Conservation (phyloP, 2,888 invertebrate genomes). For the Lithodes maja region DNA sequence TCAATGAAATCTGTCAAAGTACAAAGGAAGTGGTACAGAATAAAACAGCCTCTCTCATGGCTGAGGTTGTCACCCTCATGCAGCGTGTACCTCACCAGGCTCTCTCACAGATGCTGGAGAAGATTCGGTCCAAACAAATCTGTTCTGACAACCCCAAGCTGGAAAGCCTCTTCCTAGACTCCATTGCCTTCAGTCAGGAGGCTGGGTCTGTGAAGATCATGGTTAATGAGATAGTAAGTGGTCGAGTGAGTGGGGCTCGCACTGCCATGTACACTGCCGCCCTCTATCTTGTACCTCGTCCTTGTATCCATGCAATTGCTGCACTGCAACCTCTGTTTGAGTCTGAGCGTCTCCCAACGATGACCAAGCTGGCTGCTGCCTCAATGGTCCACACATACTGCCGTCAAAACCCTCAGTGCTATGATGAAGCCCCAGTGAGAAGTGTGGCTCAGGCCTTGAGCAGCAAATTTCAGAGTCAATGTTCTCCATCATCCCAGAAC, state of each 20-base stretch:
- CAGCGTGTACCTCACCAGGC: slow-evolving; percentile 34
- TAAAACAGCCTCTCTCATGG: slow-evolving; percentile 31
- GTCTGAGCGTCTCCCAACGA: not conserved
- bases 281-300: slow-evolving; percentile 48
- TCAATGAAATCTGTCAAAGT: slow-evolving; percentile 43
- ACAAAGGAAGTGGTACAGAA: slow-evolving; percentile 26
- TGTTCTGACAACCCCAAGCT: slow-evolving; percentile 35
- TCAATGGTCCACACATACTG: slow-evolving; percentile 55
- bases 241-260: slow-evolving; percentile 27
- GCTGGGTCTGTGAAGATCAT: slow-evolving; percentile 45
- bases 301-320: slow-evolving; percentile 31
- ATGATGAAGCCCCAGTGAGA: slow-evolving; percentile 30
- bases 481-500: slow-evolving; percentile 20
- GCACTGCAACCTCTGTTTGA: slow-evolving; percentile 47
- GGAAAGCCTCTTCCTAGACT: slow-evolving; percentile 47
- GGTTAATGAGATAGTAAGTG: slow-evolving; percentile 44
- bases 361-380: slow-evolving; percentile 45
- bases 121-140: slow-evolving; percentile 34
- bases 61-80: slow-evolving; percentile 22
- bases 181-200: slow-evolving; percentile 50
- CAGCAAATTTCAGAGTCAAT: slow-evolving; percentile 23
- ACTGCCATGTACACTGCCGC: slow-evolving; percentile 52
- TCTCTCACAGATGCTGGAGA: slow-evolving; percentile 19
- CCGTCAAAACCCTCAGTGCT: slow-evolving; percentile 45
- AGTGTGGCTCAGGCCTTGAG: slow-evolving; percentile 27